Conservation (phyloP, 2,888 invertebrate genomes). For the Elegia similella region DNA sequence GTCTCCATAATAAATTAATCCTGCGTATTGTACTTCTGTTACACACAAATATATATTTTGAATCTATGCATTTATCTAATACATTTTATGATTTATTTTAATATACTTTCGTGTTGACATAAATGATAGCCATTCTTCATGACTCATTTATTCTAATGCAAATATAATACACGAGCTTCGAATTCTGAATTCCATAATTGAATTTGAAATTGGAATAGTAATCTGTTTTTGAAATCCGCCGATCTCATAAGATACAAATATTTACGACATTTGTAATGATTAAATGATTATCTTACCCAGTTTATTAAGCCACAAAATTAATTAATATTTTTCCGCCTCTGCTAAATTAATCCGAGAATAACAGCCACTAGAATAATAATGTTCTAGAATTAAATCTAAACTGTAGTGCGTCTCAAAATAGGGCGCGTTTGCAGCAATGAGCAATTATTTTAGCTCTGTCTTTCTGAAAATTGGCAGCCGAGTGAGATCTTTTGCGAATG, state of each 20-base stretch:
- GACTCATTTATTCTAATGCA: background rate
- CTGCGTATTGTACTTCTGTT: background rate
- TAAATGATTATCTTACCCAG: background rate
- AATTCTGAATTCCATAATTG: background rate
- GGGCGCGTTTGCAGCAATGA: constrained; percentile 79
- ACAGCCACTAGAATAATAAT: constrained; percentile 59
- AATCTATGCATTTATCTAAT: constrained; percentile 5
- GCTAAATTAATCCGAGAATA: constrained; percentile 40
- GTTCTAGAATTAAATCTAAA: constrained; percentile 74
- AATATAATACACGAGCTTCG: background rate
- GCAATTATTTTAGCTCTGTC: constrained; percentile 81
- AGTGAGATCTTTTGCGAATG: constrained; percentile 74
- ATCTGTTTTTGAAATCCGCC: background rate
- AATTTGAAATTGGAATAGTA: background rate
- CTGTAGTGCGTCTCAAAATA: constrained; percentile 72
- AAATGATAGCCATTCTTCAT: background rate
- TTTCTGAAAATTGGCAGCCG: constrained; percentile 81
- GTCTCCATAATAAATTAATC: background rate
- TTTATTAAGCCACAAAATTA: constrained; percentile 23
- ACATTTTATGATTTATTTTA: constrained; percentile 7
- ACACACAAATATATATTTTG: no score
- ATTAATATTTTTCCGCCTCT: constrained; percentile 31
- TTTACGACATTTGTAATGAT: constrained; percentile 1
- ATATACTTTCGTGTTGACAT: background rate
- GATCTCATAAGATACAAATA: background rate